phyloP scores from a whole-genome alignment of 37 sponge, comb jelly and placozoan genomes.

The Mnemiopsis leidyi region DNA sequence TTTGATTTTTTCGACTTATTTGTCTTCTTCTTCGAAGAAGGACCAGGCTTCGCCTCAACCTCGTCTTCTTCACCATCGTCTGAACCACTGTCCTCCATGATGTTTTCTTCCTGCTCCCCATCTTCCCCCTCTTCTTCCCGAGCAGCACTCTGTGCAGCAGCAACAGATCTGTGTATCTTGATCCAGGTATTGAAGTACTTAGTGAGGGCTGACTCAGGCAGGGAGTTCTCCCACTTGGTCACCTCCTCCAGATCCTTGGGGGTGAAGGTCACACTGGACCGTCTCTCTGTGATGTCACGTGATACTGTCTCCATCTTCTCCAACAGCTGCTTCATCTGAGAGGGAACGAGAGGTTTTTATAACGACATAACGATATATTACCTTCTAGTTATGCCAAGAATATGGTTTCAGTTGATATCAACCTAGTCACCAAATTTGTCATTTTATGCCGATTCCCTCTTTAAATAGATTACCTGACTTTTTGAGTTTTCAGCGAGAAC shows the following conservation, averaged over 20 bases:
- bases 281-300: slow-evolving; percentile 25
- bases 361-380: no score
- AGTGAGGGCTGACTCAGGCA: slow-evolving; percentile 34
- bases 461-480: no score
- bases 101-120: background rate
- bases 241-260: slow-evolving; percentile 43
- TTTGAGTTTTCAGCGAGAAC: no score
- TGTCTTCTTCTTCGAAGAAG: background rate
- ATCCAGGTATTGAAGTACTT: slow-evolving; percentile 64
- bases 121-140: slow-evolving; percentile 14
- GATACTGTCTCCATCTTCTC: slow-evolving; percentile 51
- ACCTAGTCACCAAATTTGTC: no score
- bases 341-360: no score
- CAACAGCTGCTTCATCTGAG: background rate
- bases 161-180: slow-evolving; percentile 40
- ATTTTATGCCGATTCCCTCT: no score
- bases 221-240: slow-evolving; percentile 10
- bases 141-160: background rate
- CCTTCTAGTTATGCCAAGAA: no score
- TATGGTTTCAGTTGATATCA: no score
- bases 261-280: slow-evolving; percentile 15
- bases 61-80: background rate
- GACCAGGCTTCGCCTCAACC: background rate
- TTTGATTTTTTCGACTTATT: background rate
- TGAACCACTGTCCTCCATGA: background rate